Percentiles rank a stretch among this genome's conserved stretches.
These are phyloP conservation scores for Acropora tenuis DNA, from an alignment of 64 coral and sea anemone genomes.

Conservation along the genomic window DNA sequence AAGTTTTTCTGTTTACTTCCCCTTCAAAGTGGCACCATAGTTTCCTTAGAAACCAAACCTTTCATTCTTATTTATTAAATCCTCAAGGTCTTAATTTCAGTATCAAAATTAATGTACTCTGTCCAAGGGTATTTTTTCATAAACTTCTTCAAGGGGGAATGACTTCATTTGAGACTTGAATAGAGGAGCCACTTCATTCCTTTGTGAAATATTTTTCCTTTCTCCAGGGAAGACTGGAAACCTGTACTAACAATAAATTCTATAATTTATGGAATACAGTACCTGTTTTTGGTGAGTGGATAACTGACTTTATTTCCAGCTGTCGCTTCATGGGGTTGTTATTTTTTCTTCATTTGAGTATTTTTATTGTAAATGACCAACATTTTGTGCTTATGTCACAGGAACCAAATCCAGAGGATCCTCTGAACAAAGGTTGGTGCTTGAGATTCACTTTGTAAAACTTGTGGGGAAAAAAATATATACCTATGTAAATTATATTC, in stretches of 20 bases:
- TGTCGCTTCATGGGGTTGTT: background rate
- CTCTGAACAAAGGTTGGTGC: constrained; percentile 88
- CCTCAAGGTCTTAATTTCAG: too few species aligned
- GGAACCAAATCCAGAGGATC: constrained; percentile 98
- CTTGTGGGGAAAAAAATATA: background rate
- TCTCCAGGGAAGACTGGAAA: constrained; percentile 95
- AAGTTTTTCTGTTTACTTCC: too few species aligned
- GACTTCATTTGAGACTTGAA: too few species aligned
- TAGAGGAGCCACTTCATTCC: background rate
- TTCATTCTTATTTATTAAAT: too few species aligned
- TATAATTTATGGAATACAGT: constrained; percentile 98
- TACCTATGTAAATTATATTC: too few species aligned
- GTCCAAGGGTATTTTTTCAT: too few species aligned
- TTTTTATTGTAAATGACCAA: background rate
- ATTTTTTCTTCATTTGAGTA: background rate
- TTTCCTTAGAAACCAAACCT: too few species aligned
- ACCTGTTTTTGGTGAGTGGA: constrained; percentile 87
- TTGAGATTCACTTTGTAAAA: background rate
- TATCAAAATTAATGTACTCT: too few species aligned
- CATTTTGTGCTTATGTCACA: background rate
- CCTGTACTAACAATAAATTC: constrained; percentile 98
- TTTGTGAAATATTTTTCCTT: background rate
- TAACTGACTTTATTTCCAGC: background rate
- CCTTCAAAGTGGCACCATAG: too few species aligned
- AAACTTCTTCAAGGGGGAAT: too few species aligned